Conservation (phyloP, 37 sponge, comb jelly and placozoan species). For the Geodia barretti region DNA sequence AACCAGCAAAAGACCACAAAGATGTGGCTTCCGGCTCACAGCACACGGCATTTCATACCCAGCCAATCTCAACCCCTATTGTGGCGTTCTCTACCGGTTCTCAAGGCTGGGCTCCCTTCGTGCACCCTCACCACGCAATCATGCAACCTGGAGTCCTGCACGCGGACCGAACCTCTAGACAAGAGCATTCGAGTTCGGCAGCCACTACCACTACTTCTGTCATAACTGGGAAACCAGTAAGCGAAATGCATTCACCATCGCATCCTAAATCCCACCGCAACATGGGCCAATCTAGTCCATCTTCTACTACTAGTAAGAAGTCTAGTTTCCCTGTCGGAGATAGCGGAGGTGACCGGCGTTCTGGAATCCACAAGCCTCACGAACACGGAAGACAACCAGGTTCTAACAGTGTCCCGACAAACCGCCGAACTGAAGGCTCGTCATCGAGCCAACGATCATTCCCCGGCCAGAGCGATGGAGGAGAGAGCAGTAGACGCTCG, state of each 20-base stretch:
- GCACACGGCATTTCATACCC: background rate
- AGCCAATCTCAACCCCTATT: background rate
- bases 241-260: background rate
- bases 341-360: background rate
- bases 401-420: background rate
- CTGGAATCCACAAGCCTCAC: conserved; percentile 1
- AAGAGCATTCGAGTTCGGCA: background rate
- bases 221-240: background rate
- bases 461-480: background rate
- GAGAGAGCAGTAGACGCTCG: background rate
- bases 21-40: background rate
- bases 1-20: background rate
- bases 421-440: background rate
- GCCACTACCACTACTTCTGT: background rate
- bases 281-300: background rate
- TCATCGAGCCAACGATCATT: background rate
- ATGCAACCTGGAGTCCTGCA: background rate
- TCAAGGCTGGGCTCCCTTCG: background rate
- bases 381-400: background rate
- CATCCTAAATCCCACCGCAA: background rate
- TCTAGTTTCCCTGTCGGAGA: background rate
- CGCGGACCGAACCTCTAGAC: background rate
- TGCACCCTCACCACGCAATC: background rate
- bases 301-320: conserved; percentile 17
- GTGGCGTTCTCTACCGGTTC: background rate